Percentiles rank a stretch among this genome's conserved stretches.
Evolutionary conservation across 2,888 invertebrate species (phyloP).

Genomic region (Eupithecia inturbata): DNA sequence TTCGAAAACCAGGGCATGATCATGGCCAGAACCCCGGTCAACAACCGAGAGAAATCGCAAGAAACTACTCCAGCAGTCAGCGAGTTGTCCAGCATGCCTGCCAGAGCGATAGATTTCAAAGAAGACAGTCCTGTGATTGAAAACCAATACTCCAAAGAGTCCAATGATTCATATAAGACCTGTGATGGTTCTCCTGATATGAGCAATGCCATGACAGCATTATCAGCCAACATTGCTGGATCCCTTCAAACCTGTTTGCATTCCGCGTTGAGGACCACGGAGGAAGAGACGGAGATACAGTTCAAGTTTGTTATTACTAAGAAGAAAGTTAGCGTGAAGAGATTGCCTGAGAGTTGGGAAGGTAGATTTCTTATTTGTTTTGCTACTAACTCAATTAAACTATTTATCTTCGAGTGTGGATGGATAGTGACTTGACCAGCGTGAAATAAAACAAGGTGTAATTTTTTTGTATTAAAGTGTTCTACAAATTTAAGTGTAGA

Average conservation of each 20-base stretch:
- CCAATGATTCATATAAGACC: conserved; percentile 72
- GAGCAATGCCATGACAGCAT: conserved; percentile 66
- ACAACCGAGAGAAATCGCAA: conserved; percentile 58
- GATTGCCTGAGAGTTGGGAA: conserved; percentile 56
- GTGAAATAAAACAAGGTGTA: no score
- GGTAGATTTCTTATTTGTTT: conserved; percentile 14
- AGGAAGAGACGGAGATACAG: conserved; percentile 78
- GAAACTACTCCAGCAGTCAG: conserved; percentile 71
- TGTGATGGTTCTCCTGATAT: conserved; percentile 67
- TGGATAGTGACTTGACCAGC: no score
- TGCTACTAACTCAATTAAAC: no score
- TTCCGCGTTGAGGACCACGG: conserved; percentile 66
- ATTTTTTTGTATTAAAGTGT: no score
- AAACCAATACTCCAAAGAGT: conserved; percentile 62
- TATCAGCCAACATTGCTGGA: conserved; percentile 73
- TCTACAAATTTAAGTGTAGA: no score
- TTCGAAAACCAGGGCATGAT: conserved; percentile 70
- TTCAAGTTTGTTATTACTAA: conserved; percentile 79
- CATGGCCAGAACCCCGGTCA: conserved; percentile 66
- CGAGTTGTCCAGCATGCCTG: conserved; percentile 65
- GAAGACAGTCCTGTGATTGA: conserved; percentile 73
- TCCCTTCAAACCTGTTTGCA: conserved; percentile 72
- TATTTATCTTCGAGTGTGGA: neutral
- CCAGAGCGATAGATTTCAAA: conserved; percentile 79
- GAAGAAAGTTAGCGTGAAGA: conserved; percentile 71